A percentile compares a stretch with the other conserved stretches of the same genome.
Evolutionary conservation across 2,113 vertebrate species (phyloP).

Genomic region (Pseudopodoces humilis): DNA sequence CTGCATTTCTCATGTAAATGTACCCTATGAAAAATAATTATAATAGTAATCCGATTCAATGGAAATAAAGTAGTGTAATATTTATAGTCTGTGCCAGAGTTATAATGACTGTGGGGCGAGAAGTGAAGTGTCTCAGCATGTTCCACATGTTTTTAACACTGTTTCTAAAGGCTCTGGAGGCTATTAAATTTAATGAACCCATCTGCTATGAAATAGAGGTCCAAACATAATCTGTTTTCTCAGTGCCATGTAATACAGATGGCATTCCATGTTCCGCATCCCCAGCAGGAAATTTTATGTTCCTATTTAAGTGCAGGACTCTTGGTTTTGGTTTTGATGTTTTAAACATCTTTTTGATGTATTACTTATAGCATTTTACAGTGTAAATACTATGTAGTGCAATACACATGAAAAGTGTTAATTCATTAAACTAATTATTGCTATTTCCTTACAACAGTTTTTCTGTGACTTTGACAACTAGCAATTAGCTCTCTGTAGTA

Average conservation of each 20-base stretch:
- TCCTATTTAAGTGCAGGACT: slow-evolving; percentile 51
- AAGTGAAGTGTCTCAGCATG: slow-evolving; percentile 83
- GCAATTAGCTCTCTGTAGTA: slow-evolving; percentile 60
- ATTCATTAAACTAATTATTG: slow-evolving; percentile 58
- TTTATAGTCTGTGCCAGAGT: slow-evolving; percentile 80
- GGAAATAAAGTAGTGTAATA: slow-evolving; percentile 80
- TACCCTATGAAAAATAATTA: slow-evolving; percentile 66
- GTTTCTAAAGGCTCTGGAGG: slow-evolving; percentile 84
- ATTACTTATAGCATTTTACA: slow-evolving; percentile 43
- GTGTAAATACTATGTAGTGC: slow-evolving; percentile 53
- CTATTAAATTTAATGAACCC: slow-evolving; percentile 91
- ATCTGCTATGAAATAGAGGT: slow-evolving; percentile 85
- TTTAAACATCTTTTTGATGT: slow-evolving; percentile 72
- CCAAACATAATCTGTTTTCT: slow-evolving; percentile 79
- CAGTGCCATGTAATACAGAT: slow-evolving; percentile 80
- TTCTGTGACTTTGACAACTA: slow-evolving; percentile 41
- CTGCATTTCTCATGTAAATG: slow-evolving; percentile 56
- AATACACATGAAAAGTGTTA: slow-evolving; percentile 29
- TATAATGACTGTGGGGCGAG: slow-evolving; percentile 77
- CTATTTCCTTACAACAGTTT: slow-evolving; percentile 35
- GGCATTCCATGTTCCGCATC: slow-evolving; percentile 70
- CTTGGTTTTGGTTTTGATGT: slow-evolving; percentile 61
- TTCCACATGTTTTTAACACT: slow-evolving; percentile 84
- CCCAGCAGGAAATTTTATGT: slow-evolving; percentile 72
- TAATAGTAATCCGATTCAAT: slow-evolving; percentile 74